A percentile compares a stretch with the other conserved stretches of the same genome.
phyloP scores from a whole-genome alignment of 2,113 vertebrate species.

The Mesoclemmys tuberculata region DNA sequence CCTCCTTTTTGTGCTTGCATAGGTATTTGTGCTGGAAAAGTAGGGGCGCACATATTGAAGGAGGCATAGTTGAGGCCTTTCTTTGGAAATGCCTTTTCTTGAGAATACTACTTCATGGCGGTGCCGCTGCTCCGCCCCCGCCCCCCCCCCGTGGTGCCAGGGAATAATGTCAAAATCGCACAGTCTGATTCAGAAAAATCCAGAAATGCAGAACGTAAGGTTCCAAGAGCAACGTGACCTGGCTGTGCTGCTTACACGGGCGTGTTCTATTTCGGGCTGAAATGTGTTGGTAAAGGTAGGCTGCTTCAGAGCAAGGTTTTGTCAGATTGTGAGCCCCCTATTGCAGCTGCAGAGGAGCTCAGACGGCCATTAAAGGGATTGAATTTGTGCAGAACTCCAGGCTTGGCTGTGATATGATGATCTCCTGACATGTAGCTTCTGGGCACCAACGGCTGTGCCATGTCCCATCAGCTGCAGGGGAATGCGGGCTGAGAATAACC shows the following conservation, averaged over 20 bases:
- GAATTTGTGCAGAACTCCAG: neutral
- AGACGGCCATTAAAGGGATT: conserved; percentile 22
- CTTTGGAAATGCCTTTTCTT: neutral
- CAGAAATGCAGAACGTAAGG: neutral
- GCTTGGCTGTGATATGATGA: fast-evolving
- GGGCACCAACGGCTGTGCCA: fast-evolving
- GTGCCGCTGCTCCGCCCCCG: no score
- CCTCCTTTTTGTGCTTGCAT: neutral
- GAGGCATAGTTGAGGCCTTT: neutral
- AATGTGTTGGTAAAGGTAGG: neutral
- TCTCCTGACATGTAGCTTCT: fast-evolving
- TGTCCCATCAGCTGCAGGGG: fast-evolving
- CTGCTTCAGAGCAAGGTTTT: conserved; percentile 57
- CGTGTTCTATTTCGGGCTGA: neutral
- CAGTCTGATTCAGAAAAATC: neutral
- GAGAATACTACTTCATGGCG: neutral
- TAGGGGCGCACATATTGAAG: neutral
- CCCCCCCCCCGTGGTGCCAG: neutral
- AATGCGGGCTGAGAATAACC: neutral
- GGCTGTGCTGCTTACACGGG: neutral
- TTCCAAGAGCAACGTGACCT: neutral
- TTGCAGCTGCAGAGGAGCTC: conserved; percentile 28
- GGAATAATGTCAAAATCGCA: neutral
- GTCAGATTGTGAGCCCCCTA: conserved; percentile 49
- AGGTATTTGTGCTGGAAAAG: neutral